Percentiles rank a stretch among this genome's conserved stretches.
Conservation (phyloP, 2,888 invertebrate genomes). For the Oligia strigilis region DNA sequence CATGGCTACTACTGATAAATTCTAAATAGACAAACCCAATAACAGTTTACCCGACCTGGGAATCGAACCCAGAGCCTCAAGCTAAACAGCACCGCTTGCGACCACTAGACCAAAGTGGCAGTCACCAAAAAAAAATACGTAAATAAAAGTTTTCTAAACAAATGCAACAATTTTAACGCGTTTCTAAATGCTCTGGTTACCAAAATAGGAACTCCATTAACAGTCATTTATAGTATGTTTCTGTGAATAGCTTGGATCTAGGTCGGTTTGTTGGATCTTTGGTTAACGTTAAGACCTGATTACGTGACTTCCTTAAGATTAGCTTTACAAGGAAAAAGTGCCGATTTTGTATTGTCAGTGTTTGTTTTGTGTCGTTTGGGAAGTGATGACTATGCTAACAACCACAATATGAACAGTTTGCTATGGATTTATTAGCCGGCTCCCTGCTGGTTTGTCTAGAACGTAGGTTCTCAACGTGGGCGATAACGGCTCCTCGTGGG, state of each 20-base stretch:
- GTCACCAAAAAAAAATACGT: background rate
- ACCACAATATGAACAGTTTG: constrained; percentile 7
- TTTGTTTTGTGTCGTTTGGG: background rate
- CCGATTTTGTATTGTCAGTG: background rate
- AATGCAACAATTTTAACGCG: constrained; percentile 18
- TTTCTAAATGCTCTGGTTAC: constrained; percentile 28
- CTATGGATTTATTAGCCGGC: constrained; percentile 6
- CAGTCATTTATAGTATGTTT: constrained; percentile 61
- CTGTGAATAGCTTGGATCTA: constrained; percentile 50
- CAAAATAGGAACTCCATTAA: constrained; percentile 57
- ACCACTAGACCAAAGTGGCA: too few relatives aligned
- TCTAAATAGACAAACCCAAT: too few relatives aligned
- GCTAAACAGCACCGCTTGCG: too few relatives aligned
- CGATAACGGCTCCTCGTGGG: too few relatives aligned
- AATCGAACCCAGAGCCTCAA: too few relatives aligned
- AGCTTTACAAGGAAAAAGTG: constrained; percentile 8
- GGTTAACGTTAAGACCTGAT: constrained; percentile 52
- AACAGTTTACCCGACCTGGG: too few relatives aligned
- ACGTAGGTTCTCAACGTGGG: too few relatives aligned
- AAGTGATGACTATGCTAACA: background rate
- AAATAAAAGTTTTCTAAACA: background rate
- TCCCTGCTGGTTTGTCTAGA: too few relatives aligned
- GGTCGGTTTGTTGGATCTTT: constrained; percentile 54
- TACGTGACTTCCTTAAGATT: constrained; percentile 57
- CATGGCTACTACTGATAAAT: too few relatives aligned